phyloP scores from a whole-genome alignment of 2,888 invertebrate genomes.

The Eilema sororculum region DNA sequence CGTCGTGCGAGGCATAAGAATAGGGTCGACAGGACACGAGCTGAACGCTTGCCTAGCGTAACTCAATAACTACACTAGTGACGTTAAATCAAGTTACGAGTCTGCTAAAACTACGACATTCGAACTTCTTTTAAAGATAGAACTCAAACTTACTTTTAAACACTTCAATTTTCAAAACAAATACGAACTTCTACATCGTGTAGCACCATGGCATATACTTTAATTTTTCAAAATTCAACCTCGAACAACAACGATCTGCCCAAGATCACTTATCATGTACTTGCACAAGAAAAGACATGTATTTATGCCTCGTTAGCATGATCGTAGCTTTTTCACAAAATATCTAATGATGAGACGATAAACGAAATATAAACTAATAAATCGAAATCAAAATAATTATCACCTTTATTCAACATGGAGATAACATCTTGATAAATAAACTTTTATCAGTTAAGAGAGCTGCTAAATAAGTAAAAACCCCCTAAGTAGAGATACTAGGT shows the following conservation, averaged over 20 bases:
- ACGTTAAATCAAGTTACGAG: constrained; percentile 26
- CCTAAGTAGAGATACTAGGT: too few relatives aligned
- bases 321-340: too few relatives aligned
- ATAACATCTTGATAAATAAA: too few relatives aligned
- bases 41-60: constrained; percentile 47
- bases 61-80: constrained; percentile 29
- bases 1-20: constrained; percentile 76
- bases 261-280: neutral
- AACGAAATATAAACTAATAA: too few relatives aligned
- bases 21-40: constrained; percentile 60
- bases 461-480: too few relatives aligned
- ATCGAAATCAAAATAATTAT: too few relatives aligned
- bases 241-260: neutral
- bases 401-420: too few relatives aligned
- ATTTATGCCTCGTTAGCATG: neutral
- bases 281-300: neutral
- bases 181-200: neutral
- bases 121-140: neutral
- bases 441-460: too few relatives aligned
- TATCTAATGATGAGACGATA: too few relatives aligned
- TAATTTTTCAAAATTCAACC: neutral
- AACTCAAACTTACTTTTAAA: neutral
- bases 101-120: neutral
- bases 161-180: neutral
- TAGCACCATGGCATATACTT: too few relatives aligned